Conservation (phyloP, 1,140 invertebrate species). For the Pantala flavescens region DNA sequence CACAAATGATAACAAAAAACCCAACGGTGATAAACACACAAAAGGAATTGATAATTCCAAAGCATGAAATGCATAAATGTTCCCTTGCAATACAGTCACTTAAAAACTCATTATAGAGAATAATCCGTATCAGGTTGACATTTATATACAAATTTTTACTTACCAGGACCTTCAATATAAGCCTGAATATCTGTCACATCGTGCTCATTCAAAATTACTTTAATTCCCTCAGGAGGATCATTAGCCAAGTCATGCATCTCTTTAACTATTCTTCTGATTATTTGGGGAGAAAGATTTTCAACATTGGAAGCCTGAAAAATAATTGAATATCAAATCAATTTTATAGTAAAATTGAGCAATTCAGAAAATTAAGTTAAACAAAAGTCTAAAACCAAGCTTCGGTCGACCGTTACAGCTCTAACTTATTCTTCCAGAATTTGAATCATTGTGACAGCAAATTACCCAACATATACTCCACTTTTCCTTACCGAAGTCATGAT, state of each 20-base stretch:
- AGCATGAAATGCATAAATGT: too few species aligned
- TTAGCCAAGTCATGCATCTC: slow-evolving; percentile 67
- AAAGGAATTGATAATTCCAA: too few species aligned
- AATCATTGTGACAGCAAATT: too few species aligned
- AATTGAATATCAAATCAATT: background rate
- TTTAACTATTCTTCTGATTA: slow-evolving; percentile 70
- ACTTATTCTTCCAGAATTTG: too few species aligned
- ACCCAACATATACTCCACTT: background rate
- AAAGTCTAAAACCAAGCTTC: background rate
- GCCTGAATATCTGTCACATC: slow-evolving; percentile 89
- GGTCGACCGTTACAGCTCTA: background rate
- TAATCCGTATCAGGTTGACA: too few species aligned
- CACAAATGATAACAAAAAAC: too few species aligned
- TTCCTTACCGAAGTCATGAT: slow-evolving; percentile 5
- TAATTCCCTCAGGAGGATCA: slow-evolving; percentile 78
- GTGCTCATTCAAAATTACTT: slow-evolving; percentile 76
- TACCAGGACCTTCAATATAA: slow-evolving; percentile 77
- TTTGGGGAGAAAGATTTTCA: slow-evolving; percentile 88
- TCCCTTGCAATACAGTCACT: too few species aligned
- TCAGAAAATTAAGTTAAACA: background rate
- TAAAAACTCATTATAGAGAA: too few species aligned
- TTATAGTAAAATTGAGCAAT: background rate
- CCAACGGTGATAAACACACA: too few species aligned
- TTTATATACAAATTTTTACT: slow-evolving; percentile 23
- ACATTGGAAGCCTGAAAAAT: slow-evolving; percentile 66